Evolutionary conservation across 1,140 invertebrate genomes (phyloP), one percentile per base, ranked within the genome.

Genomic region (Eupeodes corollae): DNA sequence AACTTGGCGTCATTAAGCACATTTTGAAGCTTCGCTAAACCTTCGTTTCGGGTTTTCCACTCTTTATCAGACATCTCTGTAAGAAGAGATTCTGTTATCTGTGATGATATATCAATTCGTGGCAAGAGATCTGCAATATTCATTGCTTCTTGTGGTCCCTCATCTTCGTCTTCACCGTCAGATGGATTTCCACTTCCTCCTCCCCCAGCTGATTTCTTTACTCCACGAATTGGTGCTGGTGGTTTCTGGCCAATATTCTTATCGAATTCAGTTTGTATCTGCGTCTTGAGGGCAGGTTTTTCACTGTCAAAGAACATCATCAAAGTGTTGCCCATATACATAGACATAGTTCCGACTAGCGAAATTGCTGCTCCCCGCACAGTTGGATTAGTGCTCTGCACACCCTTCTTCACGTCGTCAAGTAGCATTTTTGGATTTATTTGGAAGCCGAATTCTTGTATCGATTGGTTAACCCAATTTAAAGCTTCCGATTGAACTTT

Each of bases 41-140:
- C 66, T 41, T 68, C 66, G 48, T 68, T 68, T n/a, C 66, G 61
- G 44, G 80, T 82, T 74, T 95, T 96, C 92, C 92, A 97, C 67
- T 94, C 92, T 70, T 94, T 96, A 68, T 96, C 91, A 21, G 77
- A 74, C 48, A 98, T 72, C 67, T 95, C 88, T 35, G 77, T 79
- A 1, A 96, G 67, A 1, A 96, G 67, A 1, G 78, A 65, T 48
- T 89, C 84, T 1, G 88, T 92, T 38, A 97, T 84, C 56, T 86
- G 82, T n/a, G 77, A 74, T 49, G 84, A 84, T 43, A 97, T 88
- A 63, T 96, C 91, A 11, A 83, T 78, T 32, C 88, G 70, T 9
- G 86, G 77, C 48, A 89, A 56, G 33, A 84, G 58, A 61, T 89
- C 86, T 45, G 79, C 73, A 6, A 82, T 71, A 57, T 78, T 82